phyloP scores from a whole-genome alignment of 2,888 invertebrate genomes.

The Smittia sp. region DNA sequence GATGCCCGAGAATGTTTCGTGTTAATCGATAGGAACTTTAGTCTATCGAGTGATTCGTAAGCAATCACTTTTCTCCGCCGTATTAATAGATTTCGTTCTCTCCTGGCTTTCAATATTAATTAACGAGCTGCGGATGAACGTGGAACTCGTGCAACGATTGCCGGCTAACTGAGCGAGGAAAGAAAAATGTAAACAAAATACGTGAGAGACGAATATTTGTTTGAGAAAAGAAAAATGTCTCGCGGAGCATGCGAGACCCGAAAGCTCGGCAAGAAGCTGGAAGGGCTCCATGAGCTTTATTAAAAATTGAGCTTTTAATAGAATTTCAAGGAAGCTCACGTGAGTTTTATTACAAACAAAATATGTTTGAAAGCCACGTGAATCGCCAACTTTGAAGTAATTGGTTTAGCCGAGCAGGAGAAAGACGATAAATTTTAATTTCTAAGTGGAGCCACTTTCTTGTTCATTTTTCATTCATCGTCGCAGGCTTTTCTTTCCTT shows the following conservation, averaged over 20 bases:
- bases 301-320: too few relatives aligned
- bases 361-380: too few relatives aligned
- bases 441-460: too few relatives aligned
- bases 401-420: too few relatives aligned
- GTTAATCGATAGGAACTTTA: background rate
- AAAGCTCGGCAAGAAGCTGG: too few relatives aligned
- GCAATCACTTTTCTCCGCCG: background rate
- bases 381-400: too few relatives aligned
- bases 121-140: background rate
- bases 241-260: background rate
- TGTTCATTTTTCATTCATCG: too few relatives aligned
- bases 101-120: background rate
- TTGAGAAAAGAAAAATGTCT: background rate
- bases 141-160: background rate
- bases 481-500: too few relatives aligned
- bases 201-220: constrained; percentile 1
- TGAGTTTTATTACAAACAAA: too few relatives aligned
- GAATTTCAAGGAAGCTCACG: too few relatives aligned
- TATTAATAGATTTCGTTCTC: constrained; percentile 15
- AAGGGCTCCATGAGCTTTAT: too few relatives aligned
- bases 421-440: too few relatives aligned
- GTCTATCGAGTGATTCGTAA: background rate
- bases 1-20: background rate
- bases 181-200: constrained; percentile 27
- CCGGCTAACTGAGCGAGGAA: constrained; percentile 23